Evolutionary conservation across 1,140 invertebrate species (phyloP).

Genomic region (Neodiprion fabricii): DNA sequence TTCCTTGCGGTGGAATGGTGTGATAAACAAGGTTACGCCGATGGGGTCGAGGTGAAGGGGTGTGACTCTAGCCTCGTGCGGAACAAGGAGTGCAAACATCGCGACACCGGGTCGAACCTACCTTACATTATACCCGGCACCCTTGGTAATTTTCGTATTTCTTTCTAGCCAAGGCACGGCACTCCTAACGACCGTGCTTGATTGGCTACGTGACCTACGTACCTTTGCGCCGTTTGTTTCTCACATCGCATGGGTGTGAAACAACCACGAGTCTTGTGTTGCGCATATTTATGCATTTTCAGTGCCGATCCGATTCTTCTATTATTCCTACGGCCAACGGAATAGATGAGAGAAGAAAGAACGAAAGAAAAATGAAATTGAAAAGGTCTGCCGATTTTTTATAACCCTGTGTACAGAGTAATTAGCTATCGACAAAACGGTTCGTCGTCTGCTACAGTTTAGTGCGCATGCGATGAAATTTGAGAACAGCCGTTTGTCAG

Average conservation of each 20-base stretch:
- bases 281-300: neutral
- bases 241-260: neutral
- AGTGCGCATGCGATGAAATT: no score
- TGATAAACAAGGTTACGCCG: neutral
- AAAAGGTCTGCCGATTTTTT: neutral
- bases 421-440: no score
- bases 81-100: neutral
- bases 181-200: neutral
- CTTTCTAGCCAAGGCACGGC: neutral
- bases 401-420: neutral
- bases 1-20: neutral
- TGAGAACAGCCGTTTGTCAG: no score
- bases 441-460: no score
- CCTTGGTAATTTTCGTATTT: neutral
- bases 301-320: neutral
- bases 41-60: neutral
- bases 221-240: neutral
- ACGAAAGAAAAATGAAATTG: neutral
- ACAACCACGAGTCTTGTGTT: neutral
- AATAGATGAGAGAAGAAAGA: neutral
- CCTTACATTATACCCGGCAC: neutral
- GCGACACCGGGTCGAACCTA: neutral
- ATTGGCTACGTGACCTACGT: neutral
- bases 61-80: neutral
- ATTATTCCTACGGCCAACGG: neutral